Base-by-base conservation (phyloP, 2,888 invertebrate species). In the Zele albiditarsus region DNA sequence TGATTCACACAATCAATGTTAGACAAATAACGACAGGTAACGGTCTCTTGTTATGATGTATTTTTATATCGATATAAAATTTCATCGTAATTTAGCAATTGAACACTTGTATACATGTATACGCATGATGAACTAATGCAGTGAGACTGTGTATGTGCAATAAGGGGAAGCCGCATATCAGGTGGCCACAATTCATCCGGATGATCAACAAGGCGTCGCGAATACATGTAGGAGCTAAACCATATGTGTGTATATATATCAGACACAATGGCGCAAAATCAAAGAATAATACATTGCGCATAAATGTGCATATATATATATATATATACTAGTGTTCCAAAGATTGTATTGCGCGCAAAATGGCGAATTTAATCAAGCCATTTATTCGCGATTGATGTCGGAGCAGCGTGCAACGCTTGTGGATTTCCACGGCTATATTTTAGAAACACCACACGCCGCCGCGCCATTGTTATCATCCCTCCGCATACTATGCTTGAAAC, bases 311-410 rank as follows among this genome's bases (percentile, higher is more conserved):
- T 63, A 69, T 23, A 57, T 57, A 72, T 63, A 71, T 66, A 20
- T 63, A 69, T 23, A 57, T 57, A 72, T 77, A 76, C 73, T 38
- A 71, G 77, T 78, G 72, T 78, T 74, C 77, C 80, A 76, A 84
- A 84, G 82, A 85, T 85, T 84, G 79, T 82, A 84, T 85, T 85
- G 84, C 83, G 84, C 83, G 83, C 81, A 84, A 86, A 86, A 84
- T 85, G 84, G 85, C 83, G 82, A 80, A 78, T 82, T 86, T 85
- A 86, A 86, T 86, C 85, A 85, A 83, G 80, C 85, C 83, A 83
- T 84, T 86, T 86, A 85, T 86, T 85, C 85, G 82, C 79, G 76
- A 77, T 78, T 75, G 77, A 76, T 80, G 78, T 76, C 78, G 81
- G 80, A 80, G 80, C 42, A 71, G 42, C 70, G 62, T 73, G 63